Evolutionary conservation across 2,797 vertebrate genomes (phyloP).

Genomic region (Galago senegalensis): DNA sequence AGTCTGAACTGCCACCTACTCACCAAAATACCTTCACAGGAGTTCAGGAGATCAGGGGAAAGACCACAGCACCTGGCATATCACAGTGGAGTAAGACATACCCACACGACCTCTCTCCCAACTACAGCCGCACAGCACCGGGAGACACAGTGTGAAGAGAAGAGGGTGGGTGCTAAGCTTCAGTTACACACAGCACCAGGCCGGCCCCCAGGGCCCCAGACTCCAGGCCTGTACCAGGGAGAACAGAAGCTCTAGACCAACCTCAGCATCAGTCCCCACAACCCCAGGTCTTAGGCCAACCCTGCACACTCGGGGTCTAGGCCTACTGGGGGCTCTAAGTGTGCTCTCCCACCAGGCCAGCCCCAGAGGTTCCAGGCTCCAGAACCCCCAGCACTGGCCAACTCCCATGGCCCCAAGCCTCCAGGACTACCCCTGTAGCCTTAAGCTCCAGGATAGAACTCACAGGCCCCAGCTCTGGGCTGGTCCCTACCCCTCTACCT

Average conservation of each 20-base stretch:
- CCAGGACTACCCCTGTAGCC: neutral
- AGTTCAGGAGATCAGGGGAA: neutral
- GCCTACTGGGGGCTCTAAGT: neutral
- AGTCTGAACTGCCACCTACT: neutral
- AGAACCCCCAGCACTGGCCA: neutral
- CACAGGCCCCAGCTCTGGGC: neutral
- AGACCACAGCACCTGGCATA: neutral
- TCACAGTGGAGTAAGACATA: neutral
- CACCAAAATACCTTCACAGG: neutral
- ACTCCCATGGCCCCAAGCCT: neutral
- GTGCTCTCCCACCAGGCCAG: neutral
- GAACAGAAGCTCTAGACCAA: neutral
- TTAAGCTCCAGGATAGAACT: neutral
- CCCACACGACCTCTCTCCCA: neutral
- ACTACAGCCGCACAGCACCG: neutral
- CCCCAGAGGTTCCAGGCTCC: neutral
- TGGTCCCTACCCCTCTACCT: neutral
- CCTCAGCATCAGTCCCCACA: neutral
- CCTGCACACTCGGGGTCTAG: neutral
- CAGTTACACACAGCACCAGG: neutral
- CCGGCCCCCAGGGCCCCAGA: neutral
- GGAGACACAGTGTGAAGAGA: neutral
- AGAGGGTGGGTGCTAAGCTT: neutral
- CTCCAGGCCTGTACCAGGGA: neutral
- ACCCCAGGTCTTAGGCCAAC: neutral